Percentiles rank a stretch among this genome's conserved stretches.
Evolutionary conservation across 2,888 invertebrate genomes (phyloP).

Genomic region (Vandiemenella viatica): DNA sequence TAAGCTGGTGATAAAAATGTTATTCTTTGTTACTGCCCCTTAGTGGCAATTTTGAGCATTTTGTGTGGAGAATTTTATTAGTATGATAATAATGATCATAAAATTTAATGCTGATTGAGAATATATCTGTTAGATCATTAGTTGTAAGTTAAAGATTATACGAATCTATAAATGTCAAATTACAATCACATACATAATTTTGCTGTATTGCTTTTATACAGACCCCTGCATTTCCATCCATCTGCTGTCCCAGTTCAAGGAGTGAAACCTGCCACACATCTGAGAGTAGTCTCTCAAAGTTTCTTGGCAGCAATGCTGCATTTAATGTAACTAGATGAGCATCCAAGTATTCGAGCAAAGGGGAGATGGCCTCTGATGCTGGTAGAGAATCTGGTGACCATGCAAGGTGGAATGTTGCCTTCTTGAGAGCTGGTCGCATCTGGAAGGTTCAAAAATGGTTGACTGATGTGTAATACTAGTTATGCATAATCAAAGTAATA

Average conservation of each 20-base stretch:
- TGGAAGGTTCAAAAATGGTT: constrained; percentile 26
- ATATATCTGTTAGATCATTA: too few species aligned
- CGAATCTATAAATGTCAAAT: too few species aligned
- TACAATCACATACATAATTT: too few species aligned
- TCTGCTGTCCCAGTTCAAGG: constrained; percentile 63
- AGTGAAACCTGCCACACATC: constrained; percentile 59
- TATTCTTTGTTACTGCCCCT: too few species aligned
- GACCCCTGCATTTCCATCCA: constrained; percentile 59
- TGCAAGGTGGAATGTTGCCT: constrained; percentile 86
- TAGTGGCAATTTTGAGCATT: too few species aligned
- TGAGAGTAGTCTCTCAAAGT: constrained; percentile 64
- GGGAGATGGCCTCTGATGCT: constrained; percentile 77
- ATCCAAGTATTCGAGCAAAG: constrained; percentile 79
- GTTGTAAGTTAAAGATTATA: too few species aligned
- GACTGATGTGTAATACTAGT: not conserved
- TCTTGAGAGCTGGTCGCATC: constrained; percentile 71
- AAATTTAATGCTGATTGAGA: too few species aligned
- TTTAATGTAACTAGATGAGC: constrained; percentile 72
- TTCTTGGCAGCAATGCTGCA: constrained; percentile 68
- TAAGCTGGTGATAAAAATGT: too few species aligned
- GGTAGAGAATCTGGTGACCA: constrained; percentile 92
- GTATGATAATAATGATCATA: too few species aligned
- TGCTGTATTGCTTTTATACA: too few species aligned
- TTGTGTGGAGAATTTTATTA: too few species aligned
- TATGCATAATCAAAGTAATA: not conserved